Base-by-base conservation (phyloP, 2,888 invertebrate genomes). In the Pristionchus japonicus region DNA sequence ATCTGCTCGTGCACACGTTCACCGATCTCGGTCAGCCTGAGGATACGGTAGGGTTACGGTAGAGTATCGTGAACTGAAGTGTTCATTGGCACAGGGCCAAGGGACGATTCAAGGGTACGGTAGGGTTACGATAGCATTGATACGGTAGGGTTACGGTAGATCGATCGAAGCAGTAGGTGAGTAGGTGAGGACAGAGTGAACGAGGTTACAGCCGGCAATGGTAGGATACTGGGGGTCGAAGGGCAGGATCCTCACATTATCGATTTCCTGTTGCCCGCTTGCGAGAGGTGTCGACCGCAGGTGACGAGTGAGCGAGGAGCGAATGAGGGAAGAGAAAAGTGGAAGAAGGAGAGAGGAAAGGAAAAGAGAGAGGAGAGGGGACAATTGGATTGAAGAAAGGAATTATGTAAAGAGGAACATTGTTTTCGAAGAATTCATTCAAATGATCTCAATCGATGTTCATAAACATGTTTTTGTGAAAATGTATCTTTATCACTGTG, bases 1-100 rank as follows among this genome's bases (percentile, higher is more conserved):
- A 93, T 88, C 89, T 93, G 93, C 89, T 93, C 93, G 88, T 91
- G 89, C 88, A 92, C 93, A 84, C 92, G 90, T 37, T 90, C 91
- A 27, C 89, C 88, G 88, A 93, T 90, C 80, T 93, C 92, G 49
- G 89, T 85, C 43, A 74, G 23, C 85, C 61, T 85, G 77, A 77
- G 77, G 27, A n/a, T 77, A 77, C 77, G 77, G 77, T 47, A 77
- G 47, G 27, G 3, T 13, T 34, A 64, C 70, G 11, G 70, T 13
- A 37, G 70, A 17, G 15, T 17, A 23, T 13, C 6, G 61, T n/a
- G n/a, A n/a, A n/a, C n/a, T n/a, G n/a, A n/a, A n/a, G n/a, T n/a
- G n/a, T n/a, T n/a, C n/a, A n/a, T n/a, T n/a, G n/a, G n/a, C n/a
- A n/a, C n/a, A n/a, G n/a, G n/a, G n/a, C n/a, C n/a, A n/a, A n/a